Evolutionary conservation across 2,113 vertebrate genomes (phyloP).

Genomic region (Tenrec ecaudatus): DNA sequence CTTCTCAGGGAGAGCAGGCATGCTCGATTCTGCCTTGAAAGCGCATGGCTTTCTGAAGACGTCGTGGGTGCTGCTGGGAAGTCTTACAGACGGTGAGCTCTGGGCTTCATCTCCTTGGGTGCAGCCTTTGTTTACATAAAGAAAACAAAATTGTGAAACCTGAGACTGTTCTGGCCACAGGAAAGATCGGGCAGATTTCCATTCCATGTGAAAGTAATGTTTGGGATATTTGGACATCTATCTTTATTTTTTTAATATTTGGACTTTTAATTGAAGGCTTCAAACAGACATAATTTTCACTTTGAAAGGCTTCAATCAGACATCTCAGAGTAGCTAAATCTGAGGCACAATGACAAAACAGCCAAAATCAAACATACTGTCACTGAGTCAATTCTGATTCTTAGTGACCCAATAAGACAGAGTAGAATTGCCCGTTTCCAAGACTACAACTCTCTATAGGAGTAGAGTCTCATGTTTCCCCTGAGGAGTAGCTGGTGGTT

Average conservation of each 20-base stretch:
- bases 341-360: not conserved
- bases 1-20: not conserved
- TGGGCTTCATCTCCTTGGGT: fast-evolving
- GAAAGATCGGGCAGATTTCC: not conserved
- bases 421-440: too few species aligned
- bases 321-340: not conserved
- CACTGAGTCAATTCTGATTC: too few species aligned
- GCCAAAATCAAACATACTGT: too few species aligned
- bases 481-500: too few species aligned
- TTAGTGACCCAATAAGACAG: too few species aligned
- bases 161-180: not conserved
- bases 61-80: fast-evolving
- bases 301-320: conserved; percentile 13
- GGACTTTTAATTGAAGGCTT: not conserved
- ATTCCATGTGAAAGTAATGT: not conserved
- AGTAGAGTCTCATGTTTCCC: too few species aligned
- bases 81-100: fast-evolving
- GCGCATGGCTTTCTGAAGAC: not conserved
- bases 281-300: not conserved
- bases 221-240: not conserved
- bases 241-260: too few species aligned
- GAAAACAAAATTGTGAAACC: not conserved
- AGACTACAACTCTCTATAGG: too few species aligned
- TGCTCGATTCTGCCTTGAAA: not conserved
- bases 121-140: not conserved